Conservation (phyloP, 2,113 vertebrate genomes). For the Mesocricetus auratus region DNA sequence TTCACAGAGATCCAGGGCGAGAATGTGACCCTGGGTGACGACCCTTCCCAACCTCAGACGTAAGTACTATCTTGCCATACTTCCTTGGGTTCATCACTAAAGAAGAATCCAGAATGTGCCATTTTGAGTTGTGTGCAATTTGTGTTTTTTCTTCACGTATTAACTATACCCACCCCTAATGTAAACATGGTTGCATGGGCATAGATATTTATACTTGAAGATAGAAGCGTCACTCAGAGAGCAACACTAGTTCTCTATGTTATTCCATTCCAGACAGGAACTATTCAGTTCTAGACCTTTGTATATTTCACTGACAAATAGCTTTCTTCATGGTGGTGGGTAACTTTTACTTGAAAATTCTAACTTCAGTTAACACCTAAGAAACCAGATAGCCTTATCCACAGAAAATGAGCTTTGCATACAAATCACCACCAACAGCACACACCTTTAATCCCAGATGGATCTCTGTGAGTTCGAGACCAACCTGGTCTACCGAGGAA, state of each 20-base stretch:
- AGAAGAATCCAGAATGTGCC: slow-evolving; percentile 48
- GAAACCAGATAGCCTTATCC: not conserved
- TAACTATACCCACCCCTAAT: not conserved
- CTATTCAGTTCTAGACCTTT: not conserved
- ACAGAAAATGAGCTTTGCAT: not conserved
- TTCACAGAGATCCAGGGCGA: slow-evolving; percentile 99
- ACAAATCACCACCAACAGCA: not conserved
- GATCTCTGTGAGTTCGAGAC: too few relatives aligned
- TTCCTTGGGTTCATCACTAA: not conserved
- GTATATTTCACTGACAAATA: not conserved
- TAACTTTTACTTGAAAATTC: not conserved
- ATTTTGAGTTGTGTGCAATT: not conserved
- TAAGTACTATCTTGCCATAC: slow-evolving; percentile 87
- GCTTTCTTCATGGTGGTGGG: not conserved
- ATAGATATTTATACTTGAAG: not conserved
- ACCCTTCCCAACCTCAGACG: slow-evolving; percentile 99
- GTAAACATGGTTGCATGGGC: not conserved
- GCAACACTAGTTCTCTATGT: not conserved
- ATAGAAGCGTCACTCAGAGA: not conserved
- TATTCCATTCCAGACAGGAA: not conserved
- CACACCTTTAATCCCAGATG: too few relatives aligned
- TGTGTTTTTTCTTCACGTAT: not conserved
- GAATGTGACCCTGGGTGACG: slow-evolving; percentile 98
- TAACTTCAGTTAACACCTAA: not conserved
- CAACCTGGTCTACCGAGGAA: too few relatives aligned